phyloP scores from a whole-genome alignment of 2,888 invertebrate genomes.

The Drosophila mayaguana region DNA sequence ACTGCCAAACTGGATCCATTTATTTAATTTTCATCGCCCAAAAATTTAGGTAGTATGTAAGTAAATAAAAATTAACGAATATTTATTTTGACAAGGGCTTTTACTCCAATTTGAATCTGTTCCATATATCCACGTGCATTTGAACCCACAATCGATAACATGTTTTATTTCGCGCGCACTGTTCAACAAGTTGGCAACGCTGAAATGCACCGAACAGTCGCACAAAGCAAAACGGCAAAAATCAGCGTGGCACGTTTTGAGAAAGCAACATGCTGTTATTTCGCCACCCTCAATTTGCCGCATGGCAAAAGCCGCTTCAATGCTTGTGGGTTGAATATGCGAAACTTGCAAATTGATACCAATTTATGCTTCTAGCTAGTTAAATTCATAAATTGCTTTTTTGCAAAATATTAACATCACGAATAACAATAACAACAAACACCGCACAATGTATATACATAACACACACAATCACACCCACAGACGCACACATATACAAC shows the following conservation, averaged over 20 bases:
- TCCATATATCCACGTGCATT: constrained; percentile 36
- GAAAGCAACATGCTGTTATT: constrained; percentile 65
- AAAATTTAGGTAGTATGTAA: background rate
- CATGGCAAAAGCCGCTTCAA: constrained; percentile 17
- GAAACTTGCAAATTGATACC: background rate
- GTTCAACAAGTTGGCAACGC: constrained; percentile 60
- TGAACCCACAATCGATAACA: constrained; percentile 26
- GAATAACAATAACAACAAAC: constrained; percentile 65
- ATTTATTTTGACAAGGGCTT: background rate
- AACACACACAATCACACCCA: constrained; percentile 7
- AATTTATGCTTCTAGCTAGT: background rate
- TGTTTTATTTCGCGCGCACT: constrained; percentile 33
- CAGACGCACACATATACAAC: constrained; percentile 12
- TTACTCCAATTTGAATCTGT: background rate
- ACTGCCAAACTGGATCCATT: background rate
- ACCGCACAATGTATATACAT: constrained; percentile 16
- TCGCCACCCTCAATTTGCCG: constrained; percentile 28
- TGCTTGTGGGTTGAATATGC: background rate
- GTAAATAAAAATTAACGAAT: background rate
- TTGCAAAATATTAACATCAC: constrained; percentile 9
- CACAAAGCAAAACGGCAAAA: constrained; percentile 48
- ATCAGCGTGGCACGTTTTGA: constrained; percentile 72
- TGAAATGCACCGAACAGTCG: constrained; percentile 47
- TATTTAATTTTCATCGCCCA: background rate
- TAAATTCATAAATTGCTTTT: background rate